These are phyloP conservation scores for Caenorhabditis plicata DNA, from an alignment of 2,888 invertebrate species.

Conservation along the genomic window DNA sequence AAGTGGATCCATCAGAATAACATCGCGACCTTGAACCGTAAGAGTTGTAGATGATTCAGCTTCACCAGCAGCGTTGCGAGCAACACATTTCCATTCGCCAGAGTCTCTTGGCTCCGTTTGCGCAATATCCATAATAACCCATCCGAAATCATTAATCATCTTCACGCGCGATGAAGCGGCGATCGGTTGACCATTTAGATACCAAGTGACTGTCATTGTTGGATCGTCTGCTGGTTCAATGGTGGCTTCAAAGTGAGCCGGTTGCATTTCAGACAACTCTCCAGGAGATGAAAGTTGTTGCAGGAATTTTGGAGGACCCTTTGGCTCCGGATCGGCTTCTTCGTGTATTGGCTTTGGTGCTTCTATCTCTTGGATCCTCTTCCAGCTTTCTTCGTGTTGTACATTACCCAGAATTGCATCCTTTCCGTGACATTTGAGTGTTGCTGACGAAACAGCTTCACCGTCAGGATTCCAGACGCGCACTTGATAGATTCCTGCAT, in stretches of 20 bases:
- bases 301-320: constrained; percentile 44
- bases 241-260: constrained; percentile 87
- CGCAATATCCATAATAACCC: constrained; percentile 85
- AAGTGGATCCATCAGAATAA: constrained; percentile 85
- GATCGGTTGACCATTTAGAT: constrained; percentile 85
- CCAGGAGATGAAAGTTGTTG: constrained; percentile 39
- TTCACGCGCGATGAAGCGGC: constrained; percentile 85
- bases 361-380: constrained; percentile 73
- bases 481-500: constrained; percentile 93
- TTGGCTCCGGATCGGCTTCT: constrained; percentile 50
- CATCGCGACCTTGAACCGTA: constrained; percentile 48
- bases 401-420: constrained; percentile 48
- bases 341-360: constrained; percentile 49
- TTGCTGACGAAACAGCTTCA: constrained; percentile 91
- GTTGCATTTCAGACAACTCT: constrained; percentile 75
- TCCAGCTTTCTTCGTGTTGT: constrained; percentile 83
- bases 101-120: constrained; percentile 75
- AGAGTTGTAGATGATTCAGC: constrained; percentile 74
- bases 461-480: constrained; percentile 86
- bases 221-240: constrained; percentile 87
- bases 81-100: constrained; percentile 88
- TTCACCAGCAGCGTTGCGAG: constrained; percentile 90
- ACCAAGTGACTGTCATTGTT: constrained; percentile 70
- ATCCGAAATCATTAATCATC: constrained; percentile 86
- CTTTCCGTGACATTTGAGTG: constrained; percentile 70